Evolutionary conservation across 2,113 vertebrate species (phyloP), one percentile per base, ranked within the genome.

Genomic region (Tyto alba): DNA sequence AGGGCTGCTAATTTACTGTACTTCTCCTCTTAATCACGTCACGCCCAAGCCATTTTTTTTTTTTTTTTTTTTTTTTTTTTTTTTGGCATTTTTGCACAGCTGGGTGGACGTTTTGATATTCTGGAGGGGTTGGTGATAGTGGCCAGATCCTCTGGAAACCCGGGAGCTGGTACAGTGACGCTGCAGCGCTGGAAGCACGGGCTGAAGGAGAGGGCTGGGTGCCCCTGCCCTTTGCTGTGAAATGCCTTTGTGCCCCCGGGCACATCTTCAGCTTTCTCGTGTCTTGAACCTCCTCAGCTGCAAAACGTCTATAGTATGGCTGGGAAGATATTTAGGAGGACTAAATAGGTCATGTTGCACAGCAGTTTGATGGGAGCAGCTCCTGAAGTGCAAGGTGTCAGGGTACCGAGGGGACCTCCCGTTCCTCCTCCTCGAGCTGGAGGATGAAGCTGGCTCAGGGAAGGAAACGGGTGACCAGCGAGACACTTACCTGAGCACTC

Each of bases 81-180:
- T 32, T 45, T 27, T 15, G 21, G 22, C 6, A 2, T 36, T 50
- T 47, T 68, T 56, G 8, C 36, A 38, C 48, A 57, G 32, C 32
- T 75, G 69, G 34, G 32, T 22, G 57, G 52, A 45, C 40, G 22
- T 43, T 9, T 15, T 23, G 40, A 27, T n/a, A 2, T 10, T 14
- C 13, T 9, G 21, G 73, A 60, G 53, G 27, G n/a, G 32, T 20
- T 47, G 48, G 48, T 13, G 38, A 10, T 4, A 14, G 48, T n/a
- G 62, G 57, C 17, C 9, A 30, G 34, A 45, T n/a, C 38, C 34
- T 10, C 1, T 34, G 41, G 79, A 15, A 14, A 5, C 4, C 55
- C 27, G 0, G 2, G 71, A 41, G 78, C 40, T 41, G 69, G 1
- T 3, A 0, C 6, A 5, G 34, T 2, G 29, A 12, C 13, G 59